Evolutionary conservation across 2,888 invertebrate species (phyloP), one percentile per base, ranked within the genome.

Genomic region (Theodoxus fluviatilis): DNA sequence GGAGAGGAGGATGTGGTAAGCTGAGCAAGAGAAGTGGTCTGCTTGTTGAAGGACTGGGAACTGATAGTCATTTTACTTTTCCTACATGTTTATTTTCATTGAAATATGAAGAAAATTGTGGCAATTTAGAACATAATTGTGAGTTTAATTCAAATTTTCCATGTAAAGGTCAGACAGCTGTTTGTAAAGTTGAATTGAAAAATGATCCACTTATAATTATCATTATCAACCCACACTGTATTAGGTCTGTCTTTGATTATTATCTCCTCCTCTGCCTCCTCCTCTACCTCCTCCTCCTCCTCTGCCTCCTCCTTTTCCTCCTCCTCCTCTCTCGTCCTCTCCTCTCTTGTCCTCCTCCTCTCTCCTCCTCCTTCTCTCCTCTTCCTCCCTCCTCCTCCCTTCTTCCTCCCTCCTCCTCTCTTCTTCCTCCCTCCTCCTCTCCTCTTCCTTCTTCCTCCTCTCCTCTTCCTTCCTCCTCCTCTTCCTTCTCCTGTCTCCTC

Each of bases 1-100:
- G 80, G 78, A 59, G 82, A 81, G 59, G 79, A 81, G 67, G 82
- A 83, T 74, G 82, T 83, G 73, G 18, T 47, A 18, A 18, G 15
- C 47, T 2, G 47, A n/a, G n/a, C 47, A 65, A 3, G 25, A 31
- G 22, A 35, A 3, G 9, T 4, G 6, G n/a, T 38, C 18, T 67
- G 40, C 31, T 64, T 63, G 15, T 63, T 38, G 52, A 64, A 25
- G 15, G 40, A 37, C 28, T 15, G 31, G 33, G 31, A n/a, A 22
- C 6, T 9, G 6, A 43, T 12, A 67, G 12, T 25, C 3, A 65
- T 18, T 35, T n/a, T 2, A 61, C 9, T n/a, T 38, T 65, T 9
- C 28, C 52, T 66, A 55, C 38, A 38, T 52, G 63, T 43, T 55
- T 3, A 57, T 35, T 57, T n/a, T 22, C 38, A 37, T 33, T 35